Conservation (phyloP, 2,888 invertebrate genomes). For the Baccha elongata region DNA sequence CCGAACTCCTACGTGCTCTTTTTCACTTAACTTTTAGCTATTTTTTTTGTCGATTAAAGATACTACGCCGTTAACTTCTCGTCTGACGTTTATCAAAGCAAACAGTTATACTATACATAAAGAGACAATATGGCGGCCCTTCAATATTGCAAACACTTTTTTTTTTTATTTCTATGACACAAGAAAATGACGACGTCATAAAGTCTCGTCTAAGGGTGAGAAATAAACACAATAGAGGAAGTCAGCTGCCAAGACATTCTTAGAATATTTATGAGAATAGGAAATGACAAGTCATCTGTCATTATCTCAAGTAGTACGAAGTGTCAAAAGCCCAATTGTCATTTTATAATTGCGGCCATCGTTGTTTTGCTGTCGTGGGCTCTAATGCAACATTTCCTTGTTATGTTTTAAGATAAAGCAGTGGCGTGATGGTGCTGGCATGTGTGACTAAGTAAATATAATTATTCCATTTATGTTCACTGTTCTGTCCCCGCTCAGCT, state of each 20-base stretch:
- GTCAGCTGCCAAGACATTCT: slow-evolving; percentile 41
- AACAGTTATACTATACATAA: slow-evolving; percentile 6
- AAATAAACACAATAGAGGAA: slow-evolving; percentile 32
- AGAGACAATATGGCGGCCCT: slow-evolving; percentile 5
- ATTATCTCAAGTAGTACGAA: slow-evolving; percentile 34
- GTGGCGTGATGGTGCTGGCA: background rate
- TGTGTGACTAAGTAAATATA: slow-evolving; percentile 31
- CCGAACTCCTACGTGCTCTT: slow-evolving; percentile 28
- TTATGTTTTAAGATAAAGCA: slow-evolving; percentile 4
- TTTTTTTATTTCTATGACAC: slow-evolving; percentile 5
- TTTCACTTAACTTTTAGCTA: slow-evolving; percentile 19
- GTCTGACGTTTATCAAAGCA: slow-evolving; percentile 18
- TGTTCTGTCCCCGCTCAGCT: too few species aligned
- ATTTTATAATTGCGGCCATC: slow-evolving; percentile 48
- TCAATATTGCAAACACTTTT: slow-evolving; percentile 18
- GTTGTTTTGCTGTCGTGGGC: slow-evolving; percentile 5
- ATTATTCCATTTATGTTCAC: slow-evolving; percentile 54
- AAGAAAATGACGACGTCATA: slow-evolving; percentile 18
- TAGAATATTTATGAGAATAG: slow-evolving; percentile 35
- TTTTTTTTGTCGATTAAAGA: background rate
- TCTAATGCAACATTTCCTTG: slow-evolving; percentile 58
- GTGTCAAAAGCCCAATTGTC: slow-evolving; percentile 35
- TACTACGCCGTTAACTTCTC: background rate
- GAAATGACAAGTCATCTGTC: slow-evolving; percentile 53
- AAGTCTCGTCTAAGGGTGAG: background rate